Conservation (phyloP, 2,888 invertebrate species). For the Amphipyra berbera region DNA sequence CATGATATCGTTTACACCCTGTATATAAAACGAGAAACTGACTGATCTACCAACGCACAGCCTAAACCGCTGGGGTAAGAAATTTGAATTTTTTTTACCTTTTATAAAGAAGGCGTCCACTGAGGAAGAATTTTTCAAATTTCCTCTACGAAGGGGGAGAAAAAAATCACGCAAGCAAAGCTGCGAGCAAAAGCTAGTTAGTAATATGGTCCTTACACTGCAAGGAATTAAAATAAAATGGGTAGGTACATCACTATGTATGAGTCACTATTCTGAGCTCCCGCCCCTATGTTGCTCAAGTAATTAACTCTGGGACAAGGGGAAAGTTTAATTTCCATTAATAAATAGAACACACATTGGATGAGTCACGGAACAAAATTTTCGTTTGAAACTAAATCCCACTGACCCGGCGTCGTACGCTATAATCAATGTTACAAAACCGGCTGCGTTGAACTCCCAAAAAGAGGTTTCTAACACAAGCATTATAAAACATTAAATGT, state of each 20-base stretch:
- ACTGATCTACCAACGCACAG: too few relatives aligned
- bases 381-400: constrained; percentile 59
- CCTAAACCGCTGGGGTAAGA: too few relatives aligned
- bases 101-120: too few relatives aligned
- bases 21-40: too few relatives aligned
- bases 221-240: neutral
- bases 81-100: too few relatives aligned
- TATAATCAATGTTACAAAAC: constrained; percentile 73
- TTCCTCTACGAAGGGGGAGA: too few relatives aligned
- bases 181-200: too few relatives aligned
- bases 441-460: constrained; percentile 65
- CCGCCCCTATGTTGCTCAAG: constrained; percentile 54
- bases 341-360: constrained; percentile 49
- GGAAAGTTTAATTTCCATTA: constrained; percentile 44
- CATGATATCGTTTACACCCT: too few relatives aligned
- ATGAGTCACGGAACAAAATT: constrained; percentile 58
- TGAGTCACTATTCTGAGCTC: constrained; percentile 49
- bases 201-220: neutral
- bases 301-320: constrained; percentile 41
- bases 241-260: too few relatives aligned
- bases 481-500: constrained; percentile 48
- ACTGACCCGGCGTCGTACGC: constrained; percentile 74
- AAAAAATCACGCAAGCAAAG: too few relatives aligned
- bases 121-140: too few relatives aligned
- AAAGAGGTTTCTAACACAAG: constrained; percentile 72